Evolutionary conservation across 2,113 vertebrate species (phyloP), one percentile per base, ranked within the genome.

Genomic region (Aplodontia rufa): DNA sequence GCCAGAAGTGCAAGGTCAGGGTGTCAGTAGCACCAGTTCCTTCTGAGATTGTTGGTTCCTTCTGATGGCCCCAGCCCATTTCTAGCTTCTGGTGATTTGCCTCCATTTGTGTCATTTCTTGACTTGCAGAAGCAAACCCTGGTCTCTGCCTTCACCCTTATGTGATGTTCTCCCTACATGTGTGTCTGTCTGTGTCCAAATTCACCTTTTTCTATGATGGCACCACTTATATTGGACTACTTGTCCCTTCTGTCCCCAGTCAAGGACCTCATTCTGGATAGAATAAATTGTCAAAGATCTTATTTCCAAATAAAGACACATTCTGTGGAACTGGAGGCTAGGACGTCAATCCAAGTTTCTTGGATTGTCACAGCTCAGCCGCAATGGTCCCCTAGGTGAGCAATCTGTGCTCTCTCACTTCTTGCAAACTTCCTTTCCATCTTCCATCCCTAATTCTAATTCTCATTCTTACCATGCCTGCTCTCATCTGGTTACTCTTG

Each of bases 281-380:
- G 66, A 45, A 3, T 19, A 5, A 32, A 16, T 32, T 3, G 4
- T 20, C 11, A 76, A 79, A 71, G 47, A 37, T 60, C 16, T 14
- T 69, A 17, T 75, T 75, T 86, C n/a, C 49, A 69, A 90, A 69
- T 42, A 20, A 71, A 40, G 26, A 60, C 53, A 55, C 4, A 8
- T 35, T 68, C 2, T 42, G 37, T 58, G 7, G 28, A 6, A 20
- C 55, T 40, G 24, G 55, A 1, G 22, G 4, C 12, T 51, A 87
- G 55, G 45, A 16, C 35, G 58, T 66, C 45, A 55, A 14, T 0
- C 0, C 19, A 8, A 3, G 6, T 42, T 55, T 60, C 40, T 47
- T 5, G 5, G 12, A 19, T 10, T 1, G 30, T 4, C 32, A 11
- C 1, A 17, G 0, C 26, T 55, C 37, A 55, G 16, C 47, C 28